These are phyloP conservation scores for Sycophila sp. DNA, from an alignment of 1,140 invertebrate species.

Conservation along the genomic window DNA sequence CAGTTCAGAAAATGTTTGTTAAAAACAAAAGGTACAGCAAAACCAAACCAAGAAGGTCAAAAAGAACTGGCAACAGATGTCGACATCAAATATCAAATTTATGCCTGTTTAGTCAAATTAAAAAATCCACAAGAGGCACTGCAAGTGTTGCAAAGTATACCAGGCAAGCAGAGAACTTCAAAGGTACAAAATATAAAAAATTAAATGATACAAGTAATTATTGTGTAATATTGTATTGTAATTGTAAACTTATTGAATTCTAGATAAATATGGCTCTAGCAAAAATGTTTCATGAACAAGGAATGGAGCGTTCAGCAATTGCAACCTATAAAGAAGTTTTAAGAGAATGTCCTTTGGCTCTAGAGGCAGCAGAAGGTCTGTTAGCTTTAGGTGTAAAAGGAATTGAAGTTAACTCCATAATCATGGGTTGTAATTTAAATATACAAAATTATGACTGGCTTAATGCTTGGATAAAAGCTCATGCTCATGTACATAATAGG, in stretches of 20 bases:
- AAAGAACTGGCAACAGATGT: slow-evolving; percentile 67
- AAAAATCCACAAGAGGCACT: slow-evolving; percentile 75
- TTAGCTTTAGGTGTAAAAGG: slow-evolving; percentile 76
- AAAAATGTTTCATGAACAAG: slow-evolving; percentile 76
- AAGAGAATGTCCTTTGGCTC: slow-evolving; percentile 77
- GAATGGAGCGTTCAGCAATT: slow-evolving; percentile 78
- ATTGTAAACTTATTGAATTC: slow-evolving; percentile 16
- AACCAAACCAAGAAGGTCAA: slow-evolving; percentile 63
- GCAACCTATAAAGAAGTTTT: slow-evolving; percentile 81
- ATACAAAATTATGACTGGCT: slow-evolving; percentile 70
- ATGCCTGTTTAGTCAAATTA: slow-evolving; percentile 74
- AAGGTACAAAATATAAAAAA: slow-evolving; percentile 69
- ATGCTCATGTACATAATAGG: slow-evolving; percentile 71
- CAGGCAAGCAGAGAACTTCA: slow-evolving; percentile 74
- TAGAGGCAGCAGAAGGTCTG: slow-evolving; percentile 76
- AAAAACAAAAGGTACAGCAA: slow-evolving; percentile 69
- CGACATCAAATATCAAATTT: slow-evolving; percentile 83
- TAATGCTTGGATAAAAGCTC: slow-evolving; percentile 76
- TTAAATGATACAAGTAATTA: too few relatives aligned
- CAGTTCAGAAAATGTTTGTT: slow-evolving; percentile 76
- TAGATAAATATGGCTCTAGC: slow-evolving; percentile 76
- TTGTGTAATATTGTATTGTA: too few relatives aligned
- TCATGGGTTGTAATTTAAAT: slow-evolving; percentile 68
- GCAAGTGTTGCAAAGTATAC: slow-evolving; percentile 74
- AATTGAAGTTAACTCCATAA: slow-evolving; percentile 75